Evolutionary conservation across 1,140 invertebrate species (phyloP).

Genomic region (Drosophila pachea): DNA sequence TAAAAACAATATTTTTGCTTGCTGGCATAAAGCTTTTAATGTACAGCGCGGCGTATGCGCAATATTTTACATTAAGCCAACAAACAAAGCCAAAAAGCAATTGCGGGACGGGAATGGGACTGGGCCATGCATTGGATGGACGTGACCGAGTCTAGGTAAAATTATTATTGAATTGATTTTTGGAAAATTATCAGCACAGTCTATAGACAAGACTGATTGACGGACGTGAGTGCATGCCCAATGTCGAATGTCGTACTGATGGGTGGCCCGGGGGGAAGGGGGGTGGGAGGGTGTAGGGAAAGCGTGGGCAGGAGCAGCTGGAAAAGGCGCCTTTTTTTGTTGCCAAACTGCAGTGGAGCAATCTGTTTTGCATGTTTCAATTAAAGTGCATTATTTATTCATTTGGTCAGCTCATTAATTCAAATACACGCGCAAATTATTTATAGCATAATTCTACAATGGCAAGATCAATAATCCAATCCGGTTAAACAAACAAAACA

Average conservation of each 20-base stretch:
- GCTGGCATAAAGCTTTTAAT: slow-evolving; percentile 71
- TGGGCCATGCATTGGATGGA: background rate
- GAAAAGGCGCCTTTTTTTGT: too few relatives aligned
- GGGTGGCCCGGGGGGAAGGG: background rate
- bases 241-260: background rate
- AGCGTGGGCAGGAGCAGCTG: too few relatives aligned
- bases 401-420: slow-evolving; percentile 49
- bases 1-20: slow-evolving; percentile 56
- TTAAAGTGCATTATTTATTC: slow-evolving; percentile 57
- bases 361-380: slow-evolving; percentile 15
- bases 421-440: slow-evolving; percentile 44
- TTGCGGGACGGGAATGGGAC: slow-evolving; percentile 3
- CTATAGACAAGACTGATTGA: slow-evolving; percentile 42
- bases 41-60: slow-evolving; percentile 66
- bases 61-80: slow-evolving; percentile 73
- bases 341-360: slow-evolving; percentile 18
- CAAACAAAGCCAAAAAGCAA: slow-evolving; percentile 55
- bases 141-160: slow-evolving; percentile 29
- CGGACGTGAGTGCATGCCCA: slow-evolving; percentile 23
- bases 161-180: slow-evolving; percentile 50
- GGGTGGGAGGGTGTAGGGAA: background rate
- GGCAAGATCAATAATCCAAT: slow-evolving; percentile 28
- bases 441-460: slow-evolving; percentile 56
- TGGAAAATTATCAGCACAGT: background rate
- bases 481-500: slow-evolving; percentile 16